These are phyloP conservation scores for Cantharis rufa DNA, from an alignment of 2,888 invertebrate genomes.

Conservation along the genomic window DNA sequence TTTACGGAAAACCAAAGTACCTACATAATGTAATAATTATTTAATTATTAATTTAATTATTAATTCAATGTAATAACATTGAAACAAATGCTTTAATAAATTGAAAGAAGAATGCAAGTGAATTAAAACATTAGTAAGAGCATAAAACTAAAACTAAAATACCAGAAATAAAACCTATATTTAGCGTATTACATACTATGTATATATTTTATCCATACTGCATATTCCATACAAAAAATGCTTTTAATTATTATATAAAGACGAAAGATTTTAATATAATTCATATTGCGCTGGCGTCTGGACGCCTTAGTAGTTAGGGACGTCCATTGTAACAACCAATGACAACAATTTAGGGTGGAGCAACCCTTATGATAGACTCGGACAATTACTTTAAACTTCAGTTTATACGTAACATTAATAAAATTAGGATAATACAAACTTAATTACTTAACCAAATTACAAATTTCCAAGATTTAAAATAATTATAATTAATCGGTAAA, in stretches of 20 bases:
- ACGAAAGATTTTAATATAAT: conserved; percentile 12
- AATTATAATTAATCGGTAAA: conserved; percentile 46
- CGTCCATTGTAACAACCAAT: conserved; percentile 48
- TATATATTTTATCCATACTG: not conserved
- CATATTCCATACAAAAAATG: not conserved
- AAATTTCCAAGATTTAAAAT: not conserved
- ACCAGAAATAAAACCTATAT: no score
- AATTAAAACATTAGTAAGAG: no score
- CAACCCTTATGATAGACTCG: conserved; percentile 43
- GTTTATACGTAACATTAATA: conserved; percentile 34
- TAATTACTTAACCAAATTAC: not conserved
- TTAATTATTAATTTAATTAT: no score
- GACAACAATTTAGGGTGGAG: conserved; percentile 50
- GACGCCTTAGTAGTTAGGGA: conserved; percentile 52
- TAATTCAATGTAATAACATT: no score
- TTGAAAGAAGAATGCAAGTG: no score
- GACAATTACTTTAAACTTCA: conserved; percentile 36
- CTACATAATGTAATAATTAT: no score
- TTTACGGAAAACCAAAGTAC: no score
- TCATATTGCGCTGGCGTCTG: conserved; percentile 49
- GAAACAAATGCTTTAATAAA: no score
- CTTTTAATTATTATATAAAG: not conserved
- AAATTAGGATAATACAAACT: conserved; percentile 11
- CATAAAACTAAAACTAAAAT: no score
- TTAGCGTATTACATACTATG: not conserved